Evolutionary conservation across 2,888 invertebrate species (phyloP).

Genomic region (Aelia acuminata): DNA sequence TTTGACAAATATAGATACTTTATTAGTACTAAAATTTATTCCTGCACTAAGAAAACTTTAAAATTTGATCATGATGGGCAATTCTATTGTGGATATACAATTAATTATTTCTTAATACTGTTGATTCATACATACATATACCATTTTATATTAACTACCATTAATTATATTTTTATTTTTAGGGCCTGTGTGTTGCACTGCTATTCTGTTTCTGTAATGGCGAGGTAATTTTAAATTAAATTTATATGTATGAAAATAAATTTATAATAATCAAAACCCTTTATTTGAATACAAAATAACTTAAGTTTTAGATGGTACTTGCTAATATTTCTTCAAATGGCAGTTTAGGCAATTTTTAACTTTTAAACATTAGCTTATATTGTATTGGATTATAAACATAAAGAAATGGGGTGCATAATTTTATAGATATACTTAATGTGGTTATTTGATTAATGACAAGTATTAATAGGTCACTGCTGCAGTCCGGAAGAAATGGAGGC

Average conservation of each 20-base stretch:
- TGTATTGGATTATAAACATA: neutral
- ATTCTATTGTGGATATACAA: too few species aligned
- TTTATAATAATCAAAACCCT: neutral
- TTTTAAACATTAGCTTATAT: neutral
- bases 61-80: too few species aligned
- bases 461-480: slow-evolving; percentile 66
- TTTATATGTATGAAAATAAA: neutral
- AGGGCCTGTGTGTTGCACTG: slow-evolving; percentile 93
- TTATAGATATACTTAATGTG: neutral
- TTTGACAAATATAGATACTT: too few species aligned
- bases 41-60: too few species aligned
- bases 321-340: neutral
- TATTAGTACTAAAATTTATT: too few species aligned
- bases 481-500: slow-evolving; percentile 66
- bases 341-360: neutral
- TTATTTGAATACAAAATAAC: neutral
- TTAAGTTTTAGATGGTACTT: neutral
- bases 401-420: neutral
- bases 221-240: slow-evolving; percentile 78
- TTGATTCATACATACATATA: too few species aligned
- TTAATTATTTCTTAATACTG: too few species aligned
- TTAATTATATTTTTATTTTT: slow-evolving; percentile 68
- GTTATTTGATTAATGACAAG: neutral
- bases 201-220: slow-evolving; percentile 96
- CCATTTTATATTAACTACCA: too few species aligned